Evolutionary conservation across 2,797 vertebrate species (phyloP).

Genomic region (Cuniculus paca): DNA sequence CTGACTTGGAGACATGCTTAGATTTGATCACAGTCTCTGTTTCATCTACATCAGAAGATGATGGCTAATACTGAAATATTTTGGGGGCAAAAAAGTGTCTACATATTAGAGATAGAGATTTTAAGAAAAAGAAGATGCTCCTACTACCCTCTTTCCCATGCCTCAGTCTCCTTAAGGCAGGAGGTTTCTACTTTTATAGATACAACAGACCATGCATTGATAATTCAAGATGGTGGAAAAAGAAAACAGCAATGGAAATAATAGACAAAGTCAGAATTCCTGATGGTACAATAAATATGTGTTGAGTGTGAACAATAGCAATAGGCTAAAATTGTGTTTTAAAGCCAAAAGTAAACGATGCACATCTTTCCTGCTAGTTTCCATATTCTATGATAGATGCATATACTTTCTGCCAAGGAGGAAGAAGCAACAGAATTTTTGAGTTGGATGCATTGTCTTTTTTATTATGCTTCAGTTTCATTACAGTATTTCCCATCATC

Average conservation of each 20-base stretch:
- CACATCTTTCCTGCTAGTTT: neutral
- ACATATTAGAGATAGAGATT: neutral
- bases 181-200: neutral
- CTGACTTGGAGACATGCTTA: neutral
- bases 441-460: neutral
- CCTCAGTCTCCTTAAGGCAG: neutral
- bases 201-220: neutral
- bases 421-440: neutral
- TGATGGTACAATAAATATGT: neutral
- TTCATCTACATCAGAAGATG: conserved; percentile 9
- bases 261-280: neutral
- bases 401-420: neutral
- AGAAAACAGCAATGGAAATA: neutral
- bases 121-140: neutral
- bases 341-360: neutral
- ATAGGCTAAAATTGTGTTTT: conserved; percentile 12
- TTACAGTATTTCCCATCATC: neutral
- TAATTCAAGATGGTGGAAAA: neutral
- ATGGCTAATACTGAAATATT: neutral
- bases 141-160: neutral
- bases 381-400: neutral
- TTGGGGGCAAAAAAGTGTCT: neutral
- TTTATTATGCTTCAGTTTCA: neutral
- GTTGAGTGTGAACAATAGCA: neutral
- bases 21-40: conserved; percentile 2